phyloP scores from a whole-genome alignment of 2,797 vertebrate species.

The Pipistrellus nathusii region DNA sequence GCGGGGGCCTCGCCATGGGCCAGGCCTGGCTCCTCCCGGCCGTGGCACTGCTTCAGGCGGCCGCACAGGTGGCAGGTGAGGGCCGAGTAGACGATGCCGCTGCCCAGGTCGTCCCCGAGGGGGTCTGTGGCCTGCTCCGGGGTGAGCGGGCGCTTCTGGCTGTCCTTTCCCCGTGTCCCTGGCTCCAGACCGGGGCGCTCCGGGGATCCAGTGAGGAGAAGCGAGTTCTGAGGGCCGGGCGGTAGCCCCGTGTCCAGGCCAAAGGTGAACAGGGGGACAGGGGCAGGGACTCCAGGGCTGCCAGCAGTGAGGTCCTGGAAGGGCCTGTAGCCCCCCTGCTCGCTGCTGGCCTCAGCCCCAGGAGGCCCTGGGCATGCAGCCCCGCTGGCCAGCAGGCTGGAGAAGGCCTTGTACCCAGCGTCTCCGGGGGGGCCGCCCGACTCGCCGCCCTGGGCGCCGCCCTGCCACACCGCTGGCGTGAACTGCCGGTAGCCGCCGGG shows the following conservation, averaged over 20 bases:
- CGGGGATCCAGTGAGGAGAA: not conserved
- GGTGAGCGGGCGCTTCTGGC: conserved; percentile 36
- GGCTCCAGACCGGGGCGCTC: not conserved
- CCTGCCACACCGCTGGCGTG: not conserved
- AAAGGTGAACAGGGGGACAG: conserved; percentile 41
- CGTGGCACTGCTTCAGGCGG: conserved; percentile 67
- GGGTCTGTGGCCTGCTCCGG: not conserved
- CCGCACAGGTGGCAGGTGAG: conserved; percentile 62
- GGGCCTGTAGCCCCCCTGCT: not conserved
- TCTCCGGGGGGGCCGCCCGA: accelerated
- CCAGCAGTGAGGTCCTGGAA: conserved; percentile 2
- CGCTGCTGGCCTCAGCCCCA: not conserved
- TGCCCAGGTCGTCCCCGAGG: conserved; percentile 50
- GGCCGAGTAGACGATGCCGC: conserved; percentile 60
- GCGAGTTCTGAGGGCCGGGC: not conserved
- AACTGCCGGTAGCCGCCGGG: conserved; percentile 75
- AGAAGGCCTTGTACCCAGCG: conserved; percentile 68
- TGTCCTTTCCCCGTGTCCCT: not conserved
- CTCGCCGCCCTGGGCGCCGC: accelerated
- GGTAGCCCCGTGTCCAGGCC: conserved; percentile 39
- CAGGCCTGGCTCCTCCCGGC: conserved; percentile 45
- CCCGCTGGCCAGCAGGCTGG: not conserved
- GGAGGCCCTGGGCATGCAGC: not conserved
- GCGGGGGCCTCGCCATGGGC: accelerated
- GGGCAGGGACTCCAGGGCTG: not conserved